Evolutionary conservation across 2,888 invertebrate species (phyloP).

Genomic region (Acanthacorydalis orientalis): DNA sequence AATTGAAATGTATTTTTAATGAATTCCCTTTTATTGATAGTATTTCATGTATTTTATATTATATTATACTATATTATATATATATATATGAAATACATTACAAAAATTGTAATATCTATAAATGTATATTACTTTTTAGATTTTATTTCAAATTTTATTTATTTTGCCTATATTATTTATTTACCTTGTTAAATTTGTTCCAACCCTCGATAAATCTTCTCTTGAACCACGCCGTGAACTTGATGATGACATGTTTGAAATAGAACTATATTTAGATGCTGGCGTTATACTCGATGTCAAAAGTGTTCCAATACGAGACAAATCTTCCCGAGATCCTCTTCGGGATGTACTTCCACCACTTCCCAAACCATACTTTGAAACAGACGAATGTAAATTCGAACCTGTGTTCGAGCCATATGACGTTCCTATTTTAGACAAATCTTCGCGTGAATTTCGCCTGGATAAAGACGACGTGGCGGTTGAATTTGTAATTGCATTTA

Average conservation of each 20-base stretch:
- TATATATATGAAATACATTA: too few relatives aligned
- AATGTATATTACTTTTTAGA: too few relatives aligned
- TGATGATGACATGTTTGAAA: background rate
- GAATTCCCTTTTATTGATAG: too few relatives aligned
- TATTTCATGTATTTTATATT: too few relatives aligned
- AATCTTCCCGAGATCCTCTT: conserved; percentile 3
- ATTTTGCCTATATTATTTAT: too few relatives aligned
- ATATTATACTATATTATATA: too few relatives aligned
- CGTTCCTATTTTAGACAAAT: conserved; percentile 1
- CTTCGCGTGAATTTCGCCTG: conserved; percentile 4
- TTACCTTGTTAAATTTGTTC: background rate
- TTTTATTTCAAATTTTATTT: too few relatives aligned
- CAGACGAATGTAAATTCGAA: background rate
- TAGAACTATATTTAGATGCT: background rate
- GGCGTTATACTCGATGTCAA: background rate
- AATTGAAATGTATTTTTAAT: too few relatives aligned
- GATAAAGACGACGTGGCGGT: background rate
- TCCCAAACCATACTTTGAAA: background rate
- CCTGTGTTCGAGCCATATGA: background rate
- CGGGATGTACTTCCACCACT: background rate
- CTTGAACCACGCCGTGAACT: conserved; percentile 4
- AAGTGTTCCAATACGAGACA: conserved; percentile 1
- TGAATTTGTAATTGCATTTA: background rate
- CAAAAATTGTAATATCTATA: too few relatives aligned
- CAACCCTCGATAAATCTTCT: conserved; percentile 3